These are phyloP conservation scores for Strongylocentrotus purpuratus DNA, from an alignment of 35 echinoderm and acorn worm genomes.

Conservation along the genomic window DNA sequence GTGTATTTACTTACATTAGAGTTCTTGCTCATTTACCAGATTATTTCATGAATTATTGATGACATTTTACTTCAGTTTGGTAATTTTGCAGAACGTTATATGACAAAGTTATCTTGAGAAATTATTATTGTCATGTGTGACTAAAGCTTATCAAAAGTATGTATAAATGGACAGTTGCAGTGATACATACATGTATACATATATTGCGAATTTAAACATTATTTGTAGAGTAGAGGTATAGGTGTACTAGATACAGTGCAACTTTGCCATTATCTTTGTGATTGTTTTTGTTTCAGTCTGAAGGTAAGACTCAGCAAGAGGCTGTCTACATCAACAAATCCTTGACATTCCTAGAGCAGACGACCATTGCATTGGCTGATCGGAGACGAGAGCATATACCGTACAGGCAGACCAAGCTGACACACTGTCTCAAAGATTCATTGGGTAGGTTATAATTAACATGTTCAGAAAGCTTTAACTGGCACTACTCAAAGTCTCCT, in stretches of 20 bases:
- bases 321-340: slow-evolving; percentile 99
- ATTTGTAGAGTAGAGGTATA: background rate
- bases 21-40: no score
- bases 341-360: slow-evolving; percentile 96
- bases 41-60: no score
- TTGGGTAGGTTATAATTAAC: slow-evolving; percentile 62
- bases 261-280: background rate
- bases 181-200: no score
- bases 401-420: slow-evolving; percentile 96
- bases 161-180: no score
- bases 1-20: no score
- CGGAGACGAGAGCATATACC: slow-evolving; percentile 91
- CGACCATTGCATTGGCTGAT: slow-evolving; percentile 89
- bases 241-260: background rate
- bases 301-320: slow-evolving; percentile 91
- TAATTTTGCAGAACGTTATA: no score
- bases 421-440: slow-evolving; percentile 96
- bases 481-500: no score
- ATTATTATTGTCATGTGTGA: no score
- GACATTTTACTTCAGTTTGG: no score
- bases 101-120: no score
- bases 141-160: no score
- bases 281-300: slow-evolving; percentile 77
- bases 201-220: background rate
- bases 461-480: no score